Evolutionary conservation across 2,888 invertebrate species (phyloP).

Genomic region (Polyommatus iphigenia): DNA sequence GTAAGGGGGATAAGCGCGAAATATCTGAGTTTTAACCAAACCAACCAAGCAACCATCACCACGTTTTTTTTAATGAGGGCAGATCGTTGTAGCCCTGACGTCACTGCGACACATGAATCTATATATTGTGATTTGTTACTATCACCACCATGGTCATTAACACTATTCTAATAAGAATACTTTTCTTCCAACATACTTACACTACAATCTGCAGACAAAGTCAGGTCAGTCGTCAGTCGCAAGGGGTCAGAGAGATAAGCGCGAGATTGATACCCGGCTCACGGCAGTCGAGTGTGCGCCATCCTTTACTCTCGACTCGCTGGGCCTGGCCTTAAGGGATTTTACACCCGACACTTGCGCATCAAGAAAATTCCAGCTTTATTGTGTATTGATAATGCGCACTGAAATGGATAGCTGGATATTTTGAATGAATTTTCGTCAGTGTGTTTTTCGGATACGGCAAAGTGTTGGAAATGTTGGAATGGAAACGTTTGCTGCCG

Average conservation of each 20-base stretch:
- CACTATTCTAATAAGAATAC: too few species aligned
- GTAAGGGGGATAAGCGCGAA: too few species aligned
- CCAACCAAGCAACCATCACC: too few species aligned
- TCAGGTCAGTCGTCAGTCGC: conserved; percentile 46
- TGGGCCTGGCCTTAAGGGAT: conserved; percentile 54
- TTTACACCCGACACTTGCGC: conserved; percentile 42
- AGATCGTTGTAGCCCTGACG: too few species aligned
- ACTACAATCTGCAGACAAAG: too few species aligned
- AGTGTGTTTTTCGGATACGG: not conserved
- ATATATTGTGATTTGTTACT: too few species aligned
- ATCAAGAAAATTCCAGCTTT: conserved; percentile 30
- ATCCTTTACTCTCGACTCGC: conserved; percentile 72
- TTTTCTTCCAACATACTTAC: too few species aligned
- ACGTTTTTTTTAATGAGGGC: too few species aligned
- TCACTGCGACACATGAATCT: too few species aligned
- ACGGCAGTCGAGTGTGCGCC: conserved; percentile 65
- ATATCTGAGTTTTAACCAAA: too few species aligned
- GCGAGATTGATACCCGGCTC: conserved; percentile 77
- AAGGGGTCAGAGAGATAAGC: conserved; percentile 75
- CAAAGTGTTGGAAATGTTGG: not conserved
- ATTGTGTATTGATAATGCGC: conserved; percentile 11
- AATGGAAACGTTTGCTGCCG: too few species aligned
- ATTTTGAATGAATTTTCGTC: conserved; percentile 3
- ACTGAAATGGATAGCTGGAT: not conserved
- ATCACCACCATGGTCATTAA: too few species aligned